phyloP scores from a whole-genome alignment of 1,140 invertebrate species.

The Babylonia areolata region DNA sequence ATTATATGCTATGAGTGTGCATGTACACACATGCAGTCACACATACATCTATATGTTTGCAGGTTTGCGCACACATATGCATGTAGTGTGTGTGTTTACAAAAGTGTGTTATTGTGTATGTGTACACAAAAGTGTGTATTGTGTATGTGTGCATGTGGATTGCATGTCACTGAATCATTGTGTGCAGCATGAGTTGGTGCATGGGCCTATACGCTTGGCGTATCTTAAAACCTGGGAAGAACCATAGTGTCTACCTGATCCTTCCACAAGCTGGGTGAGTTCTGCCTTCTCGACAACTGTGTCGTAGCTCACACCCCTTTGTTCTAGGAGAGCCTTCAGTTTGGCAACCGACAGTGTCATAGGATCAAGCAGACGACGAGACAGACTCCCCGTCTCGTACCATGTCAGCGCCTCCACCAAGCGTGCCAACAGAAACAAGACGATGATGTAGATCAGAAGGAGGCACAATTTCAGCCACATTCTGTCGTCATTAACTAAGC shows the following conservation, averaged over 20 bases:
- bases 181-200: too few species aligned
- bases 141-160: too few species aligned
- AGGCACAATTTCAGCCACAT: conserved; percentile 76
- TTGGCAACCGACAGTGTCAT: conserved; percentile 77
- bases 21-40: not conserved
- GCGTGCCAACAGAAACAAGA: conserved; percentile 75
- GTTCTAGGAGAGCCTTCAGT: conserved; percentile 77
- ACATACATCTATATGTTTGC: not conserved
- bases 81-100: too few species aligned
- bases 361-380: conserved; percentile 75
- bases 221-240: too few species aligned
- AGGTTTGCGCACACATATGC: too few species aligned
- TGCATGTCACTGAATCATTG: too few species aligned
- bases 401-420: conserved; percentile 74
- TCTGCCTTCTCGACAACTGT: conserved; percentile 78
- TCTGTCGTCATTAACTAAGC: not conserved
- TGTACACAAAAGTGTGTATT: too few species aligned
- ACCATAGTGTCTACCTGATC: conserved; percentile 72
- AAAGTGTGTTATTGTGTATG: too few species aligned
- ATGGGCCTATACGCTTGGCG: too few species aligned
- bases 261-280: conserved; percentile 75
- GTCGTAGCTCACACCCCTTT: conserved; percentile 78
- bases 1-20: too few species aligned
- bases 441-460: conserved; percentile 70
- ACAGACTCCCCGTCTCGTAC: conserved; percentile 70